These are phyloP conservation scores for Chrysopa pallens DNA, from an alignment of 1,140 invertebrate species.

Conservation along the genomic window DNA sequence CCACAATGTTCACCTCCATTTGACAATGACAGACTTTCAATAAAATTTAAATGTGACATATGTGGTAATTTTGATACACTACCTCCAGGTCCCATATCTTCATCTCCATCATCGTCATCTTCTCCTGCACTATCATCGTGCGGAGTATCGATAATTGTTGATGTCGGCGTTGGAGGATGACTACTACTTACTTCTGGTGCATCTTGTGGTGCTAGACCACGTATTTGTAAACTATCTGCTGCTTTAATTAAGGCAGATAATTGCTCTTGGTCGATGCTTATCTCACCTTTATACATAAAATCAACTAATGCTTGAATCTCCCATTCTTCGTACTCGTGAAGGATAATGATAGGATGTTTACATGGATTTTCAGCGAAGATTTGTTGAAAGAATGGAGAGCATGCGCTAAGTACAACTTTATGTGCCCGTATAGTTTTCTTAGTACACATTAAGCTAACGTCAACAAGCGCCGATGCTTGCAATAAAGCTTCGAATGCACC, in stretches of 20 bases:
- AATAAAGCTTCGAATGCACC: constrained; percentile 69
- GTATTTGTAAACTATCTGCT: constrained; percentile 67
- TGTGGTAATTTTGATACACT: constrained; percentile 24
- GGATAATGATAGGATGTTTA: constrained; percentile 79
- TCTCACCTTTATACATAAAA: constrained; percentile 85
- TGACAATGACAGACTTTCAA: constrained; percentile 14
- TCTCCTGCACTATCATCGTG: constrained; percentile 10
- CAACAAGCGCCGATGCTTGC: constrained; percentile 67
- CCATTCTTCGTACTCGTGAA: constrained; percentile 73
- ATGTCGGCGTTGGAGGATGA: constrained; percentile 34
- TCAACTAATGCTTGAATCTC: constrained; percentile 75
- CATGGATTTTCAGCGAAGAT: constrained; percentile 83
- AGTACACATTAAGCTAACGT: constrained; percentile 75
- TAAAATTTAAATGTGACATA: constrained; percentile 30
- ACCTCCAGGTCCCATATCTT: constrained; percentile 10
- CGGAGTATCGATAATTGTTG: constrained; percentile 9
- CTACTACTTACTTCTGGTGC: constrained; percentile 26
- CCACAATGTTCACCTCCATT: constrained; percentile 30
- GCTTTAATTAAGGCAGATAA: constrained; percentile 64
- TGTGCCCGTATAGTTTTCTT: constrained; percentile 67
- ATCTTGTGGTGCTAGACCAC: constrained; percentile 56
- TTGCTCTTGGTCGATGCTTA: constrained; percentile 68
- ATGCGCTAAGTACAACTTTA: constrained; percentile 78
- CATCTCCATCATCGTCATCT: constrained; percentile 10
- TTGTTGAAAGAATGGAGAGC: constrained; percentile 75